phyloP scores from a whole-genome alignment of 2,888 invertebrate genomes.

The Zhuqinia jingwanae region DNA sequence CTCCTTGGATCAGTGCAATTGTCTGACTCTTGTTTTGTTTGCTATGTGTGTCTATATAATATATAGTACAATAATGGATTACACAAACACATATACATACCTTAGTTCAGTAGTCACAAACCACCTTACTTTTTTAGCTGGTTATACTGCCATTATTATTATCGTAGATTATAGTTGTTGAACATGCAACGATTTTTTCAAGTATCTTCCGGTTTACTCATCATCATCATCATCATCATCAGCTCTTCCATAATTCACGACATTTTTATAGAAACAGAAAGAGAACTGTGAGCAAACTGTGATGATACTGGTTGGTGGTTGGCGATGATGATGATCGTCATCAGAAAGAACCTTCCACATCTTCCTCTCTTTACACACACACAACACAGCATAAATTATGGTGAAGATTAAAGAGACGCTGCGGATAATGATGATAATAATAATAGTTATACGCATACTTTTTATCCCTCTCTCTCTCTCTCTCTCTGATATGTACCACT shows the following conservation, averaged over 20 bases:
- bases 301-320: too few relatives aligned
- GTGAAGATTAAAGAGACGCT: conserved; percentile 23
- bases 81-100: conserved; percentile 1
- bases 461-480: too few relatives aligned
- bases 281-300: conserved; percentile 8
- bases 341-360: conserved; percentile 50
- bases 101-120: neutral
- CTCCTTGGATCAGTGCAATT: conserved; percentile 70
- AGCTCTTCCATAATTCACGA: conserved; percentile 44
- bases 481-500: too few relatives aligned
- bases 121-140: conserved; percentile 40
- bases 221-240: conserved; percentile 45
- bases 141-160: conserved; percentile 52
- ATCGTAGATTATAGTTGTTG: conserved; percentile 55
- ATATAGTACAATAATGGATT: neutral
- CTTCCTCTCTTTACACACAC: conserved; percentile 15
- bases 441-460: conserved; percentile 24
- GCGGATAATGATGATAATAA: conserved; percentile 4
- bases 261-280: conserved; percentile 38
- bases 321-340: conserved; percentile 10
- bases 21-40: conserved; percentile 46
- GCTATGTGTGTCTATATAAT: conserved; percentile 7
- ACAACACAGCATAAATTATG: conserved; percentile 7
- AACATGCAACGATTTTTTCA: conserved; percentile 71
- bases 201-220: conserved; percentile 73